phyloP scores from a whole-genome alignment of 2,113 vertebrate genomes.

The Ptyas mucosa region DNA sequence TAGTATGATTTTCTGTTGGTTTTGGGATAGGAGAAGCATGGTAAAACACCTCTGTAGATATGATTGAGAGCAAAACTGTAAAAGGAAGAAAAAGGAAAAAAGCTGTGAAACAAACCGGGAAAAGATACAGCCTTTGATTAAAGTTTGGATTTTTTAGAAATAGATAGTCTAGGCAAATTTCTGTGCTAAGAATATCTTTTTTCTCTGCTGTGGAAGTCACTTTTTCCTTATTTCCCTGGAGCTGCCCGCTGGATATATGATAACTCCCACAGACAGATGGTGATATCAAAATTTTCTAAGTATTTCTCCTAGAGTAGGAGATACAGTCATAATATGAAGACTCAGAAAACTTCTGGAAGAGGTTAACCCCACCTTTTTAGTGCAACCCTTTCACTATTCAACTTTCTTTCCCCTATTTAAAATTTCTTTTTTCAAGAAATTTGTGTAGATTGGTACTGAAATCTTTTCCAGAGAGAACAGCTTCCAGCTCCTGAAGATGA shows the following conservation, averaged over 20 bases:
- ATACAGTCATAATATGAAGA: background rate
- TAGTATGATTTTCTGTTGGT: background rate
- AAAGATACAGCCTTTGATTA: background rate
- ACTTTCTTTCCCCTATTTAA: too few relatives aligned
- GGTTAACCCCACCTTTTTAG: background rate
- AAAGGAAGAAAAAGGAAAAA: background rate
- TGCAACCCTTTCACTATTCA: background rate
- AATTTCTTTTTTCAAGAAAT: background rate
- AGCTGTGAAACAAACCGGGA: background rate
- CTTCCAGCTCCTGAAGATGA: slow-evolving; percentile 75
- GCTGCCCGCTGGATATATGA: background rate
- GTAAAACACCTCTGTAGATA: background rate
- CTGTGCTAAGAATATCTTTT: background rate
- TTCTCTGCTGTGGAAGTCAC: background rate
- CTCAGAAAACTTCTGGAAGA: background rate
- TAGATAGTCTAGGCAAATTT: background rate
- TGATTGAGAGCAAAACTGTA: background rate
- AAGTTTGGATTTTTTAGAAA: background rate
- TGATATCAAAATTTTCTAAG: background rate
- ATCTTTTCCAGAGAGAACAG: slow-evolving; percentile 72
- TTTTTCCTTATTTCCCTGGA: background rate
- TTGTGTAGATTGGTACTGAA: background rate
- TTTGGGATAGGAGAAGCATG: background rate
- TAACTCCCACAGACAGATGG: background rate
- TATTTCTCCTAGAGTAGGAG: background rate